Evolutionary conservation across 2,888 invertebrate species (phyloP), one percentile per base, ranked within the genome.

Genomic region (Thera britannica): DNA sequence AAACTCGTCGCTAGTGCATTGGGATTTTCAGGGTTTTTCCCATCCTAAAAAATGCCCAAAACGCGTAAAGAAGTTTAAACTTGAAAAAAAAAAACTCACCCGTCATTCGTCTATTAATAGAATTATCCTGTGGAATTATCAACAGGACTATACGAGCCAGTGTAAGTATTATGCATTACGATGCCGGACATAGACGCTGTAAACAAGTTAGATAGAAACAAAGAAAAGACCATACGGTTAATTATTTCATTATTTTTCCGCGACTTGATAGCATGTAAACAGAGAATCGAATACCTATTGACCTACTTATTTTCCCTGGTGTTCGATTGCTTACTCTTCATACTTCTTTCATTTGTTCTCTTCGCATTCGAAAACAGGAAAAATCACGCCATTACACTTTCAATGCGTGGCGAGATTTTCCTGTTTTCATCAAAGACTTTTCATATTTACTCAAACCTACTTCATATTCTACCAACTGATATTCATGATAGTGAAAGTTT

Each of bases 201-300:
- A 46, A 44, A 52, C 23, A 52, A 52, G 57, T 54, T 65, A 58
- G 54, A 52, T 55, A 5, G 11, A 52, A 61, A 57, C 51, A 61
- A 64, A 64, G 35, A 58, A 46, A 58, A 35, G 46, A 44, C 44
- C 61, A 61, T 57, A 66, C 38, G 61, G 57, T 52, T 34, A 61
- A 58, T 52, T 38, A 58, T 61, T 48, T 52, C 52, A 58, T 52
- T 48, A 58, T 61, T 48, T 52, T 58, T 49, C 23, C 23, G 35
- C 2, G 12, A 49, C 65, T 55, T 55, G 58, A 44, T 12, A 36
- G 38, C 36, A 52, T 62, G 66, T 62, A 62, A 66, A 62, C 61
- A 66, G 12, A 36, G 51, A 62, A 69, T 65, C 51, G 51, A 23
- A 62, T 59, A 49, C 38, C 49, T 46, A 59, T 62, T 62, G 61